Percentiles rank a stretch among this genome's conserved stretches.
These are phyloP conservation scores for Gonioctena quinquepunctata DNA, from an alignment of 1,140 invertebrate genomes.

Conservation along the genomic window DNA sequence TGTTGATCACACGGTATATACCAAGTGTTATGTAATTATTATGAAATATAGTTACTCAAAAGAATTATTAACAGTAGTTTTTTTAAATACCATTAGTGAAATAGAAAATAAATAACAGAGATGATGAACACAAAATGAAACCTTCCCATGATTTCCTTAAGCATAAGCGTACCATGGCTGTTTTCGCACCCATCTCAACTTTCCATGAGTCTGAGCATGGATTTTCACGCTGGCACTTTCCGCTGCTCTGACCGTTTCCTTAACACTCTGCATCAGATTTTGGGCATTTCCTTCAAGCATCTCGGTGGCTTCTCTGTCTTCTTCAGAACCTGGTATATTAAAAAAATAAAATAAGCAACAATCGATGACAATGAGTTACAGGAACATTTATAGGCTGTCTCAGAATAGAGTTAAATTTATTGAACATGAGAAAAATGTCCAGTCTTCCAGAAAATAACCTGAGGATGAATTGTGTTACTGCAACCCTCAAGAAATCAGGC, in stretches of 20 bases:
- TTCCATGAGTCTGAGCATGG: conserved; percentile 89
- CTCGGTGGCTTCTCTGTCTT: conserved; percentile 99
- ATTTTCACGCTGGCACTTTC: conserved; percentile 99
- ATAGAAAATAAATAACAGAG: not conserved
- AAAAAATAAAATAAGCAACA: not conserved
- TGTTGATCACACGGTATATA: not conserved
- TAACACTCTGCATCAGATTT: conserved; percentile 99
- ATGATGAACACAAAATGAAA: not conserved
- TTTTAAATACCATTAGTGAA: too few relatives aligned
- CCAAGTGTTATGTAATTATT: not conserved
- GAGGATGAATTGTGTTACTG: too few relatives aligned
- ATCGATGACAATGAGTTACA: too few relatives aligned
- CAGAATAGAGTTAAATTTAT: too few relatives aligned
- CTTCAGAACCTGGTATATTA: conserved; percentile 85
- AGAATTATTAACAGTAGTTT: too few relatives aligned
- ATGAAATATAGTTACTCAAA: not conserved
- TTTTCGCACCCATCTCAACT: conserved; percentile 90
- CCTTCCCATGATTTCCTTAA: conserved; percentile 15
- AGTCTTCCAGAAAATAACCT: too few relatives aligned
- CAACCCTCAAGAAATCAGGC: too few relatives aligned
- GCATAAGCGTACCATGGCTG: conserved; percentile 85
- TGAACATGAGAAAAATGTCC: too few relatives aligned
- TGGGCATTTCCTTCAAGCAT: conserved; percentile 99
- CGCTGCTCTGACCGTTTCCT: conserved; percentile 96
- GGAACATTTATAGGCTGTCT: too few relatives aligned